Conservation (phyloP, 2,113 vertebrate genomes). For the Callorhinus ursinus region DNA sequence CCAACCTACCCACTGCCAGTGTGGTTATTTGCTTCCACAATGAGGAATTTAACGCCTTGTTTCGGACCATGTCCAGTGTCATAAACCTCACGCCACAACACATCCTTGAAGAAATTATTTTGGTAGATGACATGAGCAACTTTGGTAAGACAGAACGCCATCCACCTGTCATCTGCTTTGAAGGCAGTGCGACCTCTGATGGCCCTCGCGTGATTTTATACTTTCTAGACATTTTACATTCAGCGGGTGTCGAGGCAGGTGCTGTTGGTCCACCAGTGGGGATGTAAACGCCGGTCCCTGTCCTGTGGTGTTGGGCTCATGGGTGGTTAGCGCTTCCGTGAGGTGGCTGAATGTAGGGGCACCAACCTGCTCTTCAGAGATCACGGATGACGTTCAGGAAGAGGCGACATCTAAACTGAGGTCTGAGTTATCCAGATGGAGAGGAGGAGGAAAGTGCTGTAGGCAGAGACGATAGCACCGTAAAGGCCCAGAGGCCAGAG, state of each 20-base stretch:
- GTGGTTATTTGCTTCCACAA: slow-evolving; percentile 96
- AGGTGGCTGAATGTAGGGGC: background rate
- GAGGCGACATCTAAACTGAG: background rate
- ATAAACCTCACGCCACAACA: slow-evolving; percentile 88
- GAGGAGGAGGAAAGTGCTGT: background rate
- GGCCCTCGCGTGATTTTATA: background rate
- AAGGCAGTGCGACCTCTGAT: background rate
- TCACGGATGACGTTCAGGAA: background rate
- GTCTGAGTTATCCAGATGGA: background rate
- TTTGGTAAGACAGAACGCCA: slow-evolving; percentile 84
- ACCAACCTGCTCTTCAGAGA: background rate
- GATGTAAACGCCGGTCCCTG: background rate
- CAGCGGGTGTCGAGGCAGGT: rapidly evolving
- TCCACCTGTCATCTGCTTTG: background rate
- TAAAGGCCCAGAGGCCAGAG: background rate
- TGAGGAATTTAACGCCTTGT: slow-evolving; percentile 92
- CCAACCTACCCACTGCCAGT: slow-evolving; percentile 90
- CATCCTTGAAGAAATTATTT: slow-evolving; percentile 93
- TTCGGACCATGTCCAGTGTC: slow-evolving; percentile 93
- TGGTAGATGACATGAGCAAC: slow-evolving; percentile 96
- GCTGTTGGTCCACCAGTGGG: rapidly evolving
- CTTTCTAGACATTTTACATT: background rate
- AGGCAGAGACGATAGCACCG: background rate
- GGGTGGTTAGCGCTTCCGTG: background rate
- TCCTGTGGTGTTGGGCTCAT: background rate